Conservation (phyloP, 1,140 invertebrate genomes). For the Phenacoccus solenopsis region DNA sequence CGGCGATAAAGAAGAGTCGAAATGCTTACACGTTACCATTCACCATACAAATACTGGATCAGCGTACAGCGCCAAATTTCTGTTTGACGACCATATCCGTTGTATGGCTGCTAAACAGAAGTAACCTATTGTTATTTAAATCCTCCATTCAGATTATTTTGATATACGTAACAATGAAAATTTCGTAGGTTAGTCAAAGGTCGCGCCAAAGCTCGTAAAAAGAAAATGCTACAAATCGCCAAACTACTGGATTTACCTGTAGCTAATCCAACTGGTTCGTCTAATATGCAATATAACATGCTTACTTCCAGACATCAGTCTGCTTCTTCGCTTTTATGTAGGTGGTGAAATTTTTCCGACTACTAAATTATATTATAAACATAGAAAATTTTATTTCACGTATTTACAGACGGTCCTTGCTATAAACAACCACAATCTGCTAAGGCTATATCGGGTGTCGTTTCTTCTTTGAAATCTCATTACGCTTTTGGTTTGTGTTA, state of each 20-base stretch:
- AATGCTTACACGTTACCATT: slow-evolving; percentile 89
- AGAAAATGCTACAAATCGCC: slow-evolving; percentile 91
- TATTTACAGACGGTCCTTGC: background rate
- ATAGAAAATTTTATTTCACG: too few relatives aligned
- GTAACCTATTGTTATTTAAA: slow-evolving; percentile 34
- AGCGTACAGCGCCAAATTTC: slow-evolving; percentile 71
- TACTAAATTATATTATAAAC: too few relatives aligned
- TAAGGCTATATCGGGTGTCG: background rate
- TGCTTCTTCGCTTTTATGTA: background rate
- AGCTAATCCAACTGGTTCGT: slow-evolving; percentile 27
- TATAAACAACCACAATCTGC: background rate
- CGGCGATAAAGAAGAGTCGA: slow-evolving; percentile 90
- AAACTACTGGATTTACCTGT: slow-evolving; percentile 64
- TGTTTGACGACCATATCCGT: slow-evolving; percentile 97
- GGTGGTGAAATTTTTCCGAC: too few relatives aligned
- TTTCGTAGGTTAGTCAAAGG: slow-evolving; percentile 58
- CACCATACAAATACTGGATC: slow-evolving; percentile 51
- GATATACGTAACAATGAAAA: background rate
- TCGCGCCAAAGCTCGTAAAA: slow-evolving; percentile 83
- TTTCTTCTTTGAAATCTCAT: background rate
- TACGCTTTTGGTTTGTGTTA: background rate
- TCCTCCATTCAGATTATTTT: slow-evolving; percentile 5
- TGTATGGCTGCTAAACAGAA: slow-evolving; percentile 92
- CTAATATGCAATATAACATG: background rate
- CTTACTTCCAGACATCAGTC: background rate